phyloP scores from a whole-genome alignment of 2,797 vertebrate genomes.

The Delichon dasypus region DNA sequence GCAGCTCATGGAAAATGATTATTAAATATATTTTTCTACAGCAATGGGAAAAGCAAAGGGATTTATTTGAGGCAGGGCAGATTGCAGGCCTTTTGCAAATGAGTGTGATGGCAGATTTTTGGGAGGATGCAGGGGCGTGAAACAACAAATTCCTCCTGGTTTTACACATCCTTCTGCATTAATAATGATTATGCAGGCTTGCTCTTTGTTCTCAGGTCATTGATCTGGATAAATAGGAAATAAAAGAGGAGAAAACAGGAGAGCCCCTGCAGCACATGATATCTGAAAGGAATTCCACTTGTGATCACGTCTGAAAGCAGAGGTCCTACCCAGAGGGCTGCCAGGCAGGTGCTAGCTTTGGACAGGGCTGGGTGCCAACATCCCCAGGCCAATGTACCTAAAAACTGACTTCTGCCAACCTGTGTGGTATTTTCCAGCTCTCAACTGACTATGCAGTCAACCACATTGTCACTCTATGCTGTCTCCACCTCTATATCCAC shows the following conservation, averaged over 20 bases:
- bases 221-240: neutral
- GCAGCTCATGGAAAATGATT: neutral
- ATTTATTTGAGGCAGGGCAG: neutral
- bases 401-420: neutral
- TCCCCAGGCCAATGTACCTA: neutral
- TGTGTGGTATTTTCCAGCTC: neutral
- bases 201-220: neutral
- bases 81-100: neutral
- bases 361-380: neutral
- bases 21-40: neutral
- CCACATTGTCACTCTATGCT: neutral
- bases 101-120: neutral
- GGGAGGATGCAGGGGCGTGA: neutral
- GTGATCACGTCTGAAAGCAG: neutral
- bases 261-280: neutral
- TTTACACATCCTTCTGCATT: neutral
- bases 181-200: neutral
- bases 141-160: neutral
- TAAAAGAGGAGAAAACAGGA: neutral
- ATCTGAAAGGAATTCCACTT: neutral
- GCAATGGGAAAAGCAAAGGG: neutral
- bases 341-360: neutral
- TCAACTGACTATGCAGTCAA: neutral
- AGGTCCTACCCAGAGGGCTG: neutral
- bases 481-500: neutral